phyloP scores from a whole-genome alignment of 2,888 invertebrate genomes.

The Oegoconia quadripuncta region DNA sequence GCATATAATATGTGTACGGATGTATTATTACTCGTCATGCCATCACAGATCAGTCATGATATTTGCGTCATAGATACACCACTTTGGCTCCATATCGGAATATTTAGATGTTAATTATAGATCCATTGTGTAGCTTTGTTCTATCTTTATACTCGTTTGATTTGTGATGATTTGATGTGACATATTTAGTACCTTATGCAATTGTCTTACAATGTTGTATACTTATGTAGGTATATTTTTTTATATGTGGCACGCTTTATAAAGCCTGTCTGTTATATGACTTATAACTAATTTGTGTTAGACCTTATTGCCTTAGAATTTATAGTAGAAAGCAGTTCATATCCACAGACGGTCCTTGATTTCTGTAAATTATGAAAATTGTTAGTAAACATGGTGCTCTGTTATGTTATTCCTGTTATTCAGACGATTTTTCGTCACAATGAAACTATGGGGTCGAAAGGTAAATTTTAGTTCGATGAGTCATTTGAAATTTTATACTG shows the following conservation, averaged over 20 bases:
- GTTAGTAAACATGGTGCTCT: neutral
- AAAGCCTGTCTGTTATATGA: constrained; percentile 6
- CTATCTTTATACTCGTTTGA: constrained; percentile 41
- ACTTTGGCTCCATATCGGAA: constrained; percentile 43
- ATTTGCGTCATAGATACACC: constrained; percentile 44
- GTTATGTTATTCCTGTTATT: too few species aligned
- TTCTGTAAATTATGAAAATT: neutral
- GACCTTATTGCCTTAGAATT: too few species aligned
- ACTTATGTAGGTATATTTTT: constrained; percentile 22
- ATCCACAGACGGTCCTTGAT: neutral
- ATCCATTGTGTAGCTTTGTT: constrained; percentile 53
- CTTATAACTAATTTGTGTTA: too few species aligned
- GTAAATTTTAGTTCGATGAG: too few species aligned
- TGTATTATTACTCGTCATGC: too few species aligned
- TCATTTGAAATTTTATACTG: too few species aligned
- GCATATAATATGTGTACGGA: too few species aligned
- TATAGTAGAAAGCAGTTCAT: neutral
- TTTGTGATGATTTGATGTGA: constrained; percentile 37
- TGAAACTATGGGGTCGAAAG: too few species aligned
- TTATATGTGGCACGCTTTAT: constrained; percentile 52
- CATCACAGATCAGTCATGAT: constrained; percentile 8
- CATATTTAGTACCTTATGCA: constrained; percentile 28
- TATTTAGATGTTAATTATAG: constrained; percentile 48
- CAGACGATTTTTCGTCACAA: too few species aligned
- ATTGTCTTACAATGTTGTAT: constrained; percentile 10